Evolutionary conservation across 2,113 vertebrate species (phyloP).

Genomic region (Archocentrus centrarchus): DNA sequence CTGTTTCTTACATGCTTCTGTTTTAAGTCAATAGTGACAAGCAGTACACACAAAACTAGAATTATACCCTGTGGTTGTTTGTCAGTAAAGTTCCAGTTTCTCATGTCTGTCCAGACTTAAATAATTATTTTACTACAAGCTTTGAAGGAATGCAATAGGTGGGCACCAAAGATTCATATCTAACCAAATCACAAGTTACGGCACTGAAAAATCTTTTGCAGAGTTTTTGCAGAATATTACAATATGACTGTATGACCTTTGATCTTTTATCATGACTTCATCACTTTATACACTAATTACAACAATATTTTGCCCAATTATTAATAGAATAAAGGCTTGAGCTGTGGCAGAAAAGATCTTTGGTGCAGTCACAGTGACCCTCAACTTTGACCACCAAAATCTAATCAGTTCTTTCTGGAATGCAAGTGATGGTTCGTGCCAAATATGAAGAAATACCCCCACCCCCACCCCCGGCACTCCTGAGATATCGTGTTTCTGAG

Average conservation of each 20-base stretch:
- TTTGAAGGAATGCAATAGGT: slow-evolving; percentile 3
- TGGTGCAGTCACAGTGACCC: background rate
- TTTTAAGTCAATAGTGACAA: background rate
- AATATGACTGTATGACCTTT: background rate
- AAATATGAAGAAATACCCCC: background rate
- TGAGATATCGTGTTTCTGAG: slow-evolving; percentile 3
- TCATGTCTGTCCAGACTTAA: background rate
- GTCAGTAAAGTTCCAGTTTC: background rate
- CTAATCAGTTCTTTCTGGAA: background rate
- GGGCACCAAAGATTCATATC: background rate
- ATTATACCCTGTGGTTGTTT: background rate
- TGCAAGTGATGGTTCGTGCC: background rate
- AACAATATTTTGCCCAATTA: background rate
- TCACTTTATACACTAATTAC: background rate
- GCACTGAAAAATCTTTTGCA: background rate
- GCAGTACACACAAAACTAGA: background rate
- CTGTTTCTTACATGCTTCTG: no score
- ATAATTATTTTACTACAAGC: background rate
- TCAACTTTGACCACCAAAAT: slow-evolving; percentile 1
- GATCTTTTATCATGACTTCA: background rate
- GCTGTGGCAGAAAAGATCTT: background rate
- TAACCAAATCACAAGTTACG: background rate
- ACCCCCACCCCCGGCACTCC: background rate
- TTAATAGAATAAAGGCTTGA: background rate
- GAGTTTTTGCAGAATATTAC: background rate